Conservation (phyloP, 2,113 vertebrate genomes). For the Choloepus hoffmanni region DNA sequence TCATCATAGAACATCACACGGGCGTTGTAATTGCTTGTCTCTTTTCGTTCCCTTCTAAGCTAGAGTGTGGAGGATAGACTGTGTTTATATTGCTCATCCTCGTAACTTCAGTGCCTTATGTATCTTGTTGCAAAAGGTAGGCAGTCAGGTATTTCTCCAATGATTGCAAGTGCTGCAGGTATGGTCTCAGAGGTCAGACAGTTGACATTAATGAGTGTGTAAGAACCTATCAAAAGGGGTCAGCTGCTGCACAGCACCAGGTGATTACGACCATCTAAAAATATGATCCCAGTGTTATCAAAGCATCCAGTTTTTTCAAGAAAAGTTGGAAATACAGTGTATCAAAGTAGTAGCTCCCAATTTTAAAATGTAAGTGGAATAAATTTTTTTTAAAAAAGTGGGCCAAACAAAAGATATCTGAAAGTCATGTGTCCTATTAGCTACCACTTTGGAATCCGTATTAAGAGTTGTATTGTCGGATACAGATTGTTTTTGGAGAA, state of each 20-base stretch:
- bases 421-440: not conserved
- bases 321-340: not conserved
- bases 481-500: not conserved
- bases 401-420: not conserved
- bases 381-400: not conserved
- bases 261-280: not conserved
- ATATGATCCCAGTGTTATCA: not conserved
- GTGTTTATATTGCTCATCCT: slow-evolving; percentile 40
- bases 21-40: not conserved
- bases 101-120: not conserved
- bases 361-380: not conserved
- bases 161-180: not conserved
- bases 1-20: not conserved
- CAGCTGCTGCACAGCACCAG: not conserved
- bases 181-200: not conserved
- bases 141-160: not conserved
- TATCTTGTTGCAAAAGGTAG: not conserved
- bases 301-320: not conserved
- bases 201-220: not conserved
- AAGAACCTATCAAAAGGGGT: not conserved
- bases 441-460: not conserved
- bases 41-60: not conserved
- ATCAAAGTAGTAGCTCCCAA: not conserved
- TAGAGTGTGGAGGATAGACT: not conserved
- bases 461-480: not conserved